These are phyloP conservation scores for Melanostoma scalare DNA, from an alignment of 2,888 invertebrate genomes.

Conservation along the genomic window DNA sequence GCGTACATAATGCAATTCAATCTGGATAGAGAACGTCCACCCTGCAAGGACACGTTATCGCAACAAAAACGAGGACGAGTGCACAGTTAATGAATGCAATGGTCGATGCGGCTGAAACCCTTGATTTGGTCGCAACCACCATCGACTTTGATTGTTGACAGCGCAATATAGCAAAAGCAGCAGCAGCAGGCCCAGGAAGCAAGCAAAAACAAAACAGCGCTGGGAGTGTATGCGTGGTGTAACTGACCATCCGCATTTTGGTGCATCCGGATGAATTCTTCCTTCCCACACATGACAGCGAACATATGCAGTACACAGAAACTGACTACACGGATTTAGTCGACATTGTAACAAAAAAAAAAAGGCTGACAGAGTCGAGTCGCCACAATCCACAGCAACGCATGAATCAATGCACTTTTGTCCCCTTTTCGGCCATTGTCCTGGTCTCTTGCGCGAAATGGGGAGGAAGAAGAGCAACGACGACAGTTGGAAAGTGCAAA, in stretches of 20 bases:
- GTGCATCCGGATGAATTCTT: slow-evolving; percentile 65
- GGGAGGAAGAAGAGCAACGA: slow-evolving; percentile 17
- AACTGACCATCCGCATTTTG: slow-evolving; percentile 72
- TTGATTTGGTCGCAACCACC: slow-evolving; percentile 55
- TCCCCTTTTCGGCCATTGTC: slow-evolving; percentile 33
- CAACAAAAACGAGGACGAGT: slow-evolving; percentile 53
- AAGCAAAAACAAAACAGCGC: slow-evolving; percentile 41
- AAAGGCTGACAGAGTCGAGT: slow-evolving; percentile 9
- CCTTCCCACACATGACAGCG: slow-evolving; percentile 20
- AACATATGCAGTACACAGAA: slow-evolving; percentile 42
- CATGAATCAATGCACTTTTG: slow-evolving; percentile 63
- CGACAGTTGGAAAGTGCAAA: slow-evolving; percentile 65
- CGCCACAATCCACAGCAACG: slow-evolving; percentile 21
- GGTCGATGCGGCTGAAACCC: slow-evolving; percentile 62
- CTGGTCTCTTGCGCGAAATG: slow-evolving; percentile 5
- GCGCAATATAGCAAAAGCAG: slow-evolving; percentile 1
- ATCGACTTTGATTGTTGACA: slow-evolving; percentile 69
- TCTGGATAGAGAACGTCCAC: slow-evolving; percentile 40
- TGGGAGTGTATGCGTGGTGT: slow-evolving; percentile 39
- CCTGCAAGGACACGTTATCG: slow-evolving; percentile 67
- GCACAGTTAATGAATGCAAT: slow-evolving; percentile 65
- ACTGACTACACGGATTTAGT: slow-evolving; percentile 35
- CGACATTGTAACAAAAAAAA: slow-evolving; percentile 46
- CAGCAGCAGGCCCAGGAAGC: slow-evolving; percentile 45
- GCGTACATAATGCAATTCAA: slow-evolving; percentile 69